Conservation (phyloP, 2,888 invertebrate genomes). For the Tridacna gigas region DNA sequence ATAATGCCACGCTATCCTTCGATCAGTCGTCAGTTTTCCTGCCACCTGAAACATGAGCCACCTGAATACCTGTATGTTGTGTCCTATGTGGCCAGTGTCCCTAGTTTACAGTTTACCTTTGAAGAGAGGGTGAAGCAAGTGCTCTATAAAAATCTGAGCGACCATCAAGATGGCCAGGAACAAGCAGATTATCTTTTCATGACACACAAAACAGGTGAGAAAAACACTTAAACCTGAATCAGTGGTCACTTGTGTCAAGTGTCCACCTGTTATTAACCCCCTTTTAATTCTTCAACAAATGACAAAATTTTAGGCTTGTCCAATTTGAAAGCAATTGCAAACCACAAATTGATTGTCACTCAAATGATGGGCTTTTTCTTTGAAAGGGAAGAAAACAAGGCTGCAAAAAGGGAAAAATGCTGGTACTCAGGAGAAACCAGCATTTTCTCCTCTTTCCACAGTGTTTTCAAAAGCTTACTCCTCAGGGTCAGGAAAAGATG, state of each 20-base stretch:
- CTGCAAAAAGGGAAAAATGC: no score
- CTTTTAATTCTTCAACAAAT: no score
- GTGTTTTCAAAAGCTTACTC: background rate
- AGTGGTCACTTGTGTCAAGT: no score
- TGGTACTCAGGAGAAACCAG: no score
- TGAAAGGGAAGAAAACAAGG: no score
- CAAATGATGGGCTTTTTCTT: no score
- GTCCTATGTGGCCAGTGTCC: constrained; percentile 77
- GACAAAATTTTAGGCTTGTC: no score
- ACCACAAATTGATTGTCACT: no score
- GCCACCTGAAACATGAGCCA: constrained; percentile 78
- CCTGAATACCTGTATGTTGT: constrained; percentile 81
- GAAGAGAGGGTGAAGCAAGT: constrained; percentile 58
- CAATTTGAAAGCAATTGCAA: no score
- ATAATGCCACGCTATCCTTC: constrained; percentile 78
- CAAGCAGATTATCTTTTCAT: constrained; percentile 72
- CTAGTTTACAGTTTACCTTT: constrained; percentile 69
- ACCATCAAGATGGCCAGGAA: constrained; percentile 59
- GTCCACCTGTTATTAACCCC: no score
- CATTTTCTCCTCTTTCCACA: background rate
- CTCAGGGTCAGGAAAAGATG: no score
- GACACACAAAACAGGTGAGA: constrained; percentile 53
- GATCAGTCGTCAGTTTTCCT: constrained; percentile 75
- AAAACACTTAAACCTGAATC: background rate
- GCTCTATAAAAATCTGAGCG: constrained; percentile 55